Conservation (phyloP, 2,113 vertebrate species). For the Lanius ludovicianus region DNA sequence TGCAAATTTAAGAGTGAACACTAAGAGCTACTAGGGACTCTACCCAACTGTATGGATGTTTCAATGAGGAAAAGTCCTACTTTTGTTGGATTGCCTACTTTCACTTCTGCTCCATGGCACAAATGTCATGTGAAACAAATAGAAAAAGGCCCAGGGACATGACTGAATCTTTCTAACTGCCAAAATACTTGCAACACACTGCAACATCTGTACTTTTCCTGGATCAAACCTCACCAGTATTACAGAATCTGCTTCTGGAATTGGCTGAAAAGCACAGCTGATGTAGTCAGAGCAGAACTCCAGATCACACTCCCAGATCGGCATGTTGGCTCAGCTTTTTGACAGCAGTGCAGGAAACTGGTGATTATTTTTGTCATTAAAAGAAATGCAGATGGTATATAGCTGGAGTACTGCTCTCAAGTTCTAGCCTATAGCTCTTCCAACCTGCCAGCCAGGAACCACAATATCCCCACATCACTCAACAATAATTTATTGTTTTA, state of each 20-base stretch:
- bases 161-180: background rate
- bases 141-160: background rate
- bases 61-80: background rate
- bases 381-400: conserved; percentile 23
- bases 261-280: background rate
- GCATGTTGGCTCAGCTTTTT: conserved; percentile 21
- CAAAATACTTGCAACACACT: background rate
- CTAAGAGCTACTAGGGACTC: background rate
- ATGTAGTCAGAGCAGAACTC: conserved; percentile 29
- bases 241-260: conserved; percentile 20
- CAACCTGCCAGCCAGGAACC: background rate
- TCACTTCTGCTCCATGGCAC: background rate
- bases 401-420: background rate
- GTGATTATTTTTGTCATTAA: conserved; percentile 32
- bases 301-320: conserved; percentile 11
- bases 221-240: background rate
- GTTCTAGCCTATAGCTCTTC: background rate
- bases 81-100: background rate
- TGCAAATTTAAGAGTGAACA: background rate
- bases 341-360: conserved; percentile 14
- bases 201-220: conserved; percentile 17
- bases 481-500: background rate
- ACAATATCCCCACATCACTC: background rate
- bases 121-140: background rate
- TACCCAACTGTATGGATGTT: background rate